Percentiles rank a stretch among this genome's conserved stretches.
Conservation (phyloP, 2,113 vertebrate species). For the Melanerpes aurifrons region DNA sequence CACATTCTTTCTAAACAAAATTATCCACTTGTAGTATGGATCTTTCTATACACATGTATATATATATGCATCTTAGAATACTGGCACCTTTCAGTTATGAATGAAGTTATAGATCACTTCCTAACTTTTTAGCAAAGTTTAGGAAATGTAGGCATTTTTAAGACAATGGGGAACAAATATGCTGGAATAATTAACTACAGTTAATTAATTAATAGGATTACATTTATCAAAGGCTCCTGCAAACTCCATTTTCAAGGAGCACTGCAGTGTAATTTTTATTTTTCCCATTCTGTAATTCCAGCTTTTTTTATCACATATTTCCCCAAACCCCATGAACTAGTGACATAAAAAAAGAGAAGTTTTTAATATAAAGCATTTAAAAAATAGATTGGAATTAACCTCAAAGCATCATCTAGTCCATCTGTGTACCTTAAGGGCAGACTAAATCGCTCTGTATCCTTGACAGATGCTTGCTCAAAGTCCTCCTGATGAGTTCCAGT, state of each 20-base stretch:
- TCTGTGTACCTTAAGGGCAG: background rate
- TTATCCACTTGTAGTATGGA: background rate
- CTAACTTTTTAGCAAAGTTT: background rate
- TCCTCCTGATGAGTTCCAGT: background rate
- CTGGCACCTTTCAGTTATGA: rapidly evolving
- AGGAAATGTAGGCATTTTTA: background rate
- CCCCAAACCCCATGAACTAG: background rate
- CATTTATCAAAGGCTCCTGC: background rate
- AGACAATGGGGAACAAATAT: background rate
- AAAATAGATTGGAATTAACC: background rate
- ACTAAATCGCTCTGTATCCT: background rate
- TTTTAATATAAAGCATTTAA: background rate
- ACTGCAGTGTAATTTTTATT: background rate
- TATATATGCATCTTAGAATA: background rate
- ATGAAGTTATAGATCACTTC: background rate
- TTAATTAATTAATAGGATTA: background rate
- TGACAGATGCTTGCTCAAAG: background rate
- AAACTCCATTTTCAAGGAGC: background rate
- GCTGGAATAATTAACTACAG: background rate
- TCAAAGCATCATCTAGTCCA: background rate
- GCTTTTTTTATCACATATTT: background rate
- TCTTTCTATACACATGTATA: background rate
- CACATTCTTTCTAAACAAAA: background rate
- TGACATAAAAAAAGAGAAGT: background rate
- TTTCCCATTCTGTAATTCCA: background rate